Percentiles rank a stretch among this genome's conserved stretches.
phyloP scores from a whole-genome alignment of 1,140 invertebrate species.

The Achatina immaculata region DNA sequence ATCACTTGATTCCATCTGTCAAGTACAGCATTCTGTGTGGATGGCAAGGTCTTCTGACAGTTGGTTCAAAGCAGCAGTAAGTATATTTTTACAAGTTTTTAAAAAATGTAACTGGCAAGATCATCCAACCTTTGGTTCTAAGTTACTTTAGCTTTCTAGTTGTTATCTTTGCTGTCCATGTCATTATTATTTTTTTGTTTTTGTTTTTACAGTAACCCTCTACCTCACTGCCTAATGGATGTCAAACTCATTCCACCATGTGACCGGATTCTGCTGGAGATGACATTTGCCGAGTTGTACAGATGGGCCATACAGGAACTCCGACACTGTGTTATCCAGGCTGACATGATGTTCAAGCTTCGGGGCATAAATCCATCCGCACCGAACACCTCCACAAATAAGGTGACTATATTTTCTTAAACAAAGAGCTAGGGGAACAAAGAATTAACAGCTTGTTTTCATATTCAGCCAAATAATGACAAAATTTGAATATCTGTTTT shows the following conservation, averaged over 20 bases:
- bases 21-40: constrained; percentile 85
- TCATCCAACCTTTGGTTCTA: neutral
- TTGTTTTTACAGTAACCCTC: constrained; percentile 63
- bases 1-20: constrained; percentile 80
- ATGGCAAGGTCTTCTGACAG: constrained; percentile 79
- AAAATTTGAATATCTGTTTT: no score
- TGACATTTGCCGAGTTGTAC: constrained; percentile 80
- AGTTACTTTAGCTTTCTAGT: no score
- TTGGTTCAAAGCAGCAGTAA: constrained; percentile 59
- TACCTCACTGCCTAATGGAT: constrained; percentile 78
- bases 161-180: no score
- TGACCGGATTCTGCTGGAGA: constrained; percentile 80
- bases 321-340: constrained; percentile 75
- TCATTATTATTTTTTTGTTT: no score
- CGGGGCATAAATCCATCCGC: constrained; percentile 59
- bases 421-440: neutral
- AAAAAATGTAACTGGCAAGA: no score
- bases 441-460: no score
- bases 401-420: constrained; percentile 47
- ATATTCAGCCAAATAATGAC: no score
- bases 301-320: constrained; percentile 82
- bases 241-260: constrained; percentile 83
- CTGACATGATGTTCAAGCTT: constrained; percentile 62
- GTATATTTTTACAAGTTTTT: no score
- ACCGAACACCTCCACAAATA: constrained; percentile 59